Conservation (phyloP, 2,888 invertebrate genomes). For the Hybos culiciformis region DNA sequence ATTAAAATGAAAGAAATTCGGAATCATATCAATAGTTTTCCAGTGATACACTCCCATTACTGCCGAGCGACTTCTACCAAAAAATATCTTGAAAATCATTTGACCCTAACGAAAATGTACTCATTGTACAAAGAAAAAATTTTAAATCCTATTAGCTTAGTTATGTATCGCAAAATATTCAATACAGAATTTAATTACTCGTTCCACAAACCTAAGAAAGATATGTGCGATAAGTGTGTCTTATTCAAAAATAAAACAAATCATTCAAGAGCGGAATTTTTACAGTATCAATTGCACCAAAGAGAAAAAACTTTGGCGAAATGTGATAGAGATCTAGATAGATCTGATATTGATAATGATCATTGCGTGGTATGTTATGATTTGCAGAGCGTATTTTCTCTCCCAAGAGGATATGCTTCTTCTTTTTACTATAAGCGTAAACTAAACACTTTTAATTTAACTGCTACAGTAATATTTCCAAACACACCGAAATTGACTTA, state of each 20-base stretch:
- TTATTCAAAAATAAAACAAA: background rate
- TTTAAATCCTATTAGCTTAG: background rate
- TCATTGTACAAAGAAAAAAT: background rate
- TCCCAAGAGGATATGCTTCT: background rate
- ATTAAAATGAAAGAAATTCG: background rate
- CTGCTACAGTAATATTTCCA: background rate
- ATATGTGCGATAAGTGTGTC: background rate
- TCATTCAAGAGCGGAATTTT: background rate
- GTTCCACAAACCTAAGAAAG: background rate
- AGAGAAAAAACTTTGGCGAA: background rate
- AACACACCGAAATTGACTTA: slow-evolving; percentile 2
- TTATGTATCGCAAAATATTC: background rate
- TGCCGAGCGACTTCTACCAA: background rate
- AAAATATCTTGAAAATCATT: background rate
- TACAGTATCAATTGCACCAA: background rate
- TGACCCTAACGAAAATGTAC: slow-evolving; percentile 2
- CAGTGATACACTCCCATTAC: background rate
- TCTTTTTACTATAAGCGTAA: background rate
- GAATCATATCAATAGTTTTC: background rate
- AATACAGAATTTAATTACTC: background rate
- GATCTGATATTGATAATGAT: background rate
- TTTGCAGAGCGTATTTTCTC: background rate
- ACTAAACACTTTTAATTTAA: slow-evolving; percentile 1
- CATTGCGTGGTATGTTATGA: background rate
- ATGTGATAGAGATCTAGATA: background rate